Evolutionary conservation across 2,797 vertebrate genomes (phyloP).

Genomic region (Enteromius argenteus): DNA sequence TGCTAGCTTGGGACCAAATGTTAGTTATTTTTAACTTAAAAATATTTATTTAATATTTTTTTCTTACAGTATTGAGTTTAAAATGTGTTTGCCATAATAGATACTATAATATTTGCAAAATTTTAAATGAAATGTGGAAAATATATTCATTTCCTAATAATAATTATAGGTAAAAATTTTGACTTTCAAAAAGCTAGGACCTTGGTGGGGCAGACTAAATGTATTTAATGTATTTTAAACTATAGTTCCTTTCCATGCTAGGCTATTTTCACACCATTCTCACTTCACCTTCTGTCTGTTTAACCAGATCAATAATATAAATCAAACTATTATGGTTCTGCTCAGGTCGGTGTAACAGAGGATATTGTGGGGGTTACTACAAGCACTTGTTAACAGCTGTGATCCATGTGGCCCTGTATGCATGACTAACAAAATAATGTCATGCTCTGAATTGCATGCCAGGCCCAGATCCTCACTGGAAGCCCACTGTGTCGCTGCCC

Average conservation of each 20-base stretch:
- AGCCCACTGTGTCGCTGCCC: not conserved
- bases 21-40: not conserved
- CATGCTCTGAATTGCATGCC: constrained; percentile 35
- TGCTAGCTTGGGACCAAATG: not conserved
- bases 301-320: constrained; percentile 40
- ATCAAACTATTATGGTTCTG: constrained; percentile 32
- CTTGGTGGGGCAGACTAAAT: not conserved
- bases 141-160: not conserved
- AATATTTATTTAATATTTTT: not conserved
- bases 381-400: constrained; percentile 47
- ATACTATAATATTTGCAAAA: too few relatives aligned
- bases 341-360: constrained; percentile 22
- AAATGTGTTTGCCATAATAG: not conserved
- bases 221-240: not conserved
- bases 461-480: constrained; percentile 33
- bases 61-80: not conserved
- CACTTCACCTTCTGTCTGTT: constrained; percentile 2
- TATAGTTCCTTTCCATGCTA: not conserved
- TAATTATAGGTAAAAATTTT: not conserved
- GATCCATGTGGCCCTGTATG: constrained; percentile 42
- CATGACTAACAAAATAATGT: constrained; percentile 52
- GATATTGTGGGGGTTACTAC: constrained; percentile 4
- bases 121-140: not conserved
- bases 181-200: not conserved
- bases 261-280: not conserved